Percentiles rank a stretch among this genome's conserved stretches.
phyloP scores from a whole-genome alignment of 2,113 vertebrate species.

The Carassius gibelio region DNA sequence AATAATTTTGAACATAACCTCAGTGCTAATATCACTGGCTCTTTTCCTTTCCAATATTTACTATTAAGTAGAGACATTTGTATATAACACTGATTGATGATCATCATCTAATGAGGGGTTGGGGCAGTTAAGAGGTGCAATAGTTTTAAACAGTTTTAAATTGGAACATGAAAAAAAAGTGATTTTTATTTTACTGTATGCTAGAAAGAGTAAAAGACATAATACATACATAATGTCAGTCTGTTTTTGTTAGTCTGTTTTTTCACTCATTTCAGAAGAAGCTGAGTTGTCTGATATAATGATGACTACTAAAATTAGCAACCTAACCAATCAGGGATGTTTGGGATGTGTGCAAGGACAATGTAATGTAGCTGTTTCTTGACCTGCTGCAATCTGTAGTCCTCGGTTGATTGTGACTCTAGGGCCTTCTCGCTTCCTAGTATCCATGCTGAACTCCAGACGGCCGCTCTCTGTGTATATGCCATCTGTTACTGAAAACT shows the following conservation, averaged over 20 bases:
- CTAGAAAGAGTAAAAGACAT: too few species aligned
- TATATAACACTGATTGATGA: background rate
- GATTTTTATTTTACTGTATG: too few species aligned
- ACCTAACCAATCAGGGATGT: background rate
- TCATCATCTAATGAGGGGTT: background rate
- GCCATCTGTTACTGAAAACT: slow-evolving; percentile 87
- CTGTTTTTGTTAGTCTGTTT: too few species aligned
- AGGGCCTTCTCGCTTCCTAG: slow-evolving; percentile 70
- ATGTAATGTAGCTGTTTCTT: background rate
- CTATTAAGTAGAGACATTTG: background rate
- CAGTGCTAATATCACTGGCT: background rate
- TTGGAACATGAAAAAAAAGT: too few species aligned
- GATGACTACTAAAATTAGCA: background rate
- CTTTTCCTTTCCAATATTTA: background rate
- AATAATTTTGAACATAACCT: background rate
- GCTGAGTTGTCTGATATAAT: background rate
- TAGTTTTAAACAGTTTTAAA: background rate
- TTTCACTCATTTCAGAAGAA: background rate
- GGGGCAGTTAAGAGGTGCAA: background rate
- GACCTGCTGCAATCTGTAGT: slow-evolving; percentile 88
- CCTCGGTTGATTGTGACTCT: slow-evolving; percentile 80
- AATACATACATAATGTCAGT: too few species aligned
- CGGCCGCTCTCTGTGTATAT: slow-evolving; percentile 75
- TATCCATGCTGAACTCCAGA: slow-evolving; percentile 82
- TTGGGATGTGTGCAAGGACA: background rate